Evolutionary conservation across 2,113 vertebrate species (phyloP), one percentile per base, ranked within the genome.

Genomic region (Leptosomus discolor): DNA sequence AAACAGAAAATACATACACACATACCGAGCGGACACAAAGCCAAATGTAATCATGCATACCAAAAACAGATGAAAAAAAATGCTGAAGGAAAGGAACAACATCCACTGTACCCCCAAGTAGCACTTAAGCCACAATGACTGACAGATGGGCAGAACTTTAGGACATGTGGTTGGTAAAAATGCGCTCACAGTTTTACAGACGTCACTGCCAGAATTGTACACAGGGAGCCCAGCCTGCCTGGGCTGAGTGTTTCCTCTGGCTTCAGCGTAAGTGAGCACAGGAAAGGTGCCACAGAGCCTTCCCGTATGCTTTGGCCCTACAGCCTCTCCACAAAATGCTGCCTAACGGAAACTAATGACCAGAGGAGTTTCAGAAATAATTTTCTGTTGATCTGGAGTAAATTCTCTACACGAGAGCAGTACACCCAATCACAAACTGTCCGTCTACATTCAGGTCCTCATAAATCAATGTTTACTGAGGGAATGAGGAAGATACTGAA

Each of bases 321-420:
- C 36, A 56, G 69, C 86, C 50, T 71, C 85, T 17, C 63, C 34
- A 4, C 81, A 83, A 87, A 82, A 5, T 0, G 21, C 83, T 69
- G 85, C 91, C 97, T 98, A 98, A 98, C 94, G 0, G 98, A 98
- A 98, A 98, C 98, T 97, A 98, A 98, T 73, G 96, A 97, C 97
- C 89, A 48, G 58, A 82, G 96, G 96, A 97, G 97, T 96, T 98
- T 97, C 97, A 94, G 97, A 97, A 98, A 98, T 98, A 98, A 98
- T 98, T 98, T 98, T 98, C 97, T 97, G 98, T 98, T 97, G 98
- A 98, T 98, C 97, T 96, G 97, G 96, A 98, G 98, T 98, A 98
- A 98, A 98, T 98, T 98, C 97, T 95, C 97, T 97, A 89, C 75
- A 69, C 86, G 97, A 95, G 93, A 98, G 98, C 98, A 98, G 97